Evolutionary conservation across 2,797 vertebrate species (phyloP).

Genomic region (Cossypha heuglini): DNA sequence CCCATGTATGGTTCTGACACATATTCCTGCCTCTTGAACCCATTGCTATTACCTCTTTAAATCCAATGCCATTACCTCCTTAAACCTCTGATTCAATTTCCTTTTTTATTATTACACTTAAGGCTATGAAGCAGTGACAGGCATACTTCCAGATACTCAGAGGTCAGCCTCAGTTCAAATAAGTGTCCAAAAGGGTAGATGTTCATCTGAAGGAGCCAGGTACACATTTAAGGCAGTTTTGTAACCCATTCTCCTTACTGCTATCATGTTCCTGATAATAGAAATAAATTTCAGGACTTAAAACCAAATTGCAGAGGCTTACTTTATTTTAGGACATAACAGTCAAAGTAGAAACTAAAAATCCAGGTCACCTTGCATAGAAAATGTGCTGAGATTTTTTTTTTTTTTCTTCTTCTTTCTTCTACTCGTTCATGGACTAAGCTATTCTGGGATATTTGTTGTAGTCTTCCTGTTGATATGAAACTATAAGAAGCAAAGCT

Average conservation of each 20-base stretch:
- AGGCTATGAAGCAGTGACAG: not conserved
- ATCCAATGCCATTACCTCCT: not conserved
- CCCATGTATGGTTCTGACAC: not conserved
- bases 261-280: not conserved
- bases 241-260: not conserved
- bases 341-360: not conserved
- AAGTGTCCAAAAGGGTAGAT: not conserved
- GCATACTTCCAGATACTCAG: not conserved
- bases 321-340: not conserved
- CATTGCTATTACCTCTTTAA: not conserved
- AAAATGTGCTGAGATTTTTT: not conserved
- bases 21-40: not conserved
- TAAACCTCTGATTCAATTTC: not conserved
- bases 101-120: not conserved
- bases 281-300: not conserved
- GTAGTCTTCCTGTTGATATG: not conserved
- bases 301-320: not conserved
- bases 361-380: not conserved
- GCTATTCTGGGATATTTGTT: not conserved
- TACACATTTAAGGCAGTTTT: not conserved
- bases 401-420: not conserved
- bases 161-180: not conserved
- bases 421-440: not conserved
- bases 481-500: not conserved
- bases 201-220: not conserved